These are phyloP conservation scores for Lepilemur septentrionalis DNA, from an alignment of 2,797 vertebrate genomes.

Conservation along the genomic window DNA sequence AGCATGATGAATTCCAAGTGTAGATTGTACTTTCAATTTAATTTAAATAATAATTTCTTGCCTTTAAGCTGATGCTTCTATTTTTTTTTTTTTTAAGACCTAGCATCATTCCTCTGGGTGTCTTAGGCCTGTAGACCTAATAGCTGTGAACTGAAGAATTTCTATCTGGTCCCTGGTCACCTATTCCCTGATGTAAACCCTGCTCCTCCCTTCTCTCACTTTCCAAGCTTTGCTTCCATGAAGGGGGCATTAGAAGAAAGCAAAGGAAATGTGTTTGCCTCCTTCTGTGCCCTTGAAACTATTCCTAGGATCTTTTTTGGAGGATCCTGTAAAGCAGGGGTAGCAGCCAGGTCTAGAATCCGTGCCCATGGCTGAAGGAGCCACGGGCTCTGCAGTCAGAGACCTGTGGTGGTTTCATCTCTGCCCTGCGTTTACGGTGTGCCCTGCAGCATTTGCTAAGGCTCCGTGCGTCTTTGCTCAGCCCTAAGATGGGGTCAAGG, in stretches of 20 bases:
- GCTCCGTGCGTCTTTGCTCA: background rate
- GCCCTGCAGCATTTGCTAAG: accelerated
- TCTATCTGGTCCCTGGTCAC: background rate
- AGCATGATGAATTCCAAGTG: background rate
- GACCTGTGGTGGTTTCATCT: accelerated
- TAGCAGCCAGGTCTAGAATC: background rate
- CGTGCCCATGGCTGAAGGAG: background rate
- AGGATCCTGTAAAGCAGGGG: background rate
- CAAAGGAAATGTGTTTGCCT: too few relatives aligned
- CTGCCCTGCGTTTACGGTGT: accelerated
- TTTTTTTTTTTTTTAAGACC: background rate
- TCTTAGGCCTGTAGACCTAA: background rate
- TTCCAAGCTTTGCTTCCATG: background rate
- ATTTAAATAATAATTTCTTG: background rate
- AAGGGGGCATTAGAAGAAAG: background rate
- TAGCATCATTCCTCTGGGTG: background rate
- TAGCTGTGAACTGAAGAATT: background rate
- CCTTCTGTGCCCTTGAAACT: background rate
- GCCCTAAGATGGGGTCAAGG: background rate
- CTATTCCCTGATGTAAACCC: background rate
- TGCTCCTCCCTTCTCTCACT: background rate
- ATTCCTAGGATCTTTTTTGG: background rate
- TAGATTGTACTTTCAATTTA: background rate
- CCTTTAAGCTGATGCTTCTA: background rate
- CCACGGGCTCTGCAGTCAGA: accelerated